Conservation (phyloP, 1,140 invertebrate genomes). For the Grapholita molesta region DNA sequence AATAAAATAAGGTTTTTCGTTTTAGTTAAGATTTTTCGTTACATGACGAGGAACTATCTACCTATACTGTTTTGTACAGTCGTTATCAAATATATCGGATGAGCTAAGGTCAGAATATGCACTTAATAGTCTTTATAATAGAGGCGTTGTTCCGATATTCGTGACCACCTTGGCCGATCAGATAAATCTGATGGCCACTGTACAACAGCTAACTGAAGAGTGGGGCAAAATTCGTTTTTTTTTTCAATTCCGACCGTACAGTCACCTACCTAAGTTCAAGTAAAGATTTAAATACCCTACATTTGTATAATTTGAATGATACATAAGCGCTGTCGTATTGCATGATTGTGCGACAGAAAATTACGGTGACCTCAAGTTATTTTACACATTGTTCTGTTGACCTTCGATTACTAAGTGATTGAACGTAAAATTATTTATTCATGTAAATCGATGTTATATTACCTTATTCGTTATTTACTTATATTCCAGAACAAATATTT, state of each 20-base stretch:
- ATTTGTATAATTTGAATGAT: background rate
- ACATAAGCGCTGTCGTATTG: background rate
- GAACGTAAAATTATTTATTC: conserved; percentile 9
- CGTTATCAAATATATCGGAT: too few relatives aligned
- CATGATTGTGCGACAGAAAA: background rate
- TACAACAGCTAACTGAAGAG: too few relatives aligned
- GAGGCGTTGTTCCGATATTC: too few relatives aligned
- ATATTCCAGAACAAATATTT: conserved; percentile 12
- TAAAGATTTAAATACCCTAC: background rate
- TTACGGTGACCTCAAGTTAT: background rate
- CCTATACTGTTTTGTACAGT: background rate
- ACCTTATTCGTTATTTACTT: conserved; percentile 5
- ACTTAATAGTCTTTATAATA: too few relatives aligned
- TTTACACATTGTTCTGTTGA: background rate
- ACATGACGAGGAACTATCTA: too few relatives aligned
- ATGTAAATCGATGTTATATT: background rate
- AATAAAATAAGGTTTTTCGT: background rate
- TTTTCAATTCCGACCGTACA: background rate
- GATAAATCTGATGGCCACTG: too few relatives aligned
- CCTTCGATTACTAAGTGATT: background rate
- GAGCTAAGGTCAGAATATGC: too few relatives aligned
- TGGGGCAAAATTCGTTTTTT: background rate
- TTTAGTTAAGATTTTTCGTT: background rate
- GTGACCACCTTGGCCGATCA: too few relatives aligned
- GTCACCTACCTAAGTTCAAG: background rate